Conservation (phyloP, 2,888 invertebrate species). For the Netelia inedita region DNA sequence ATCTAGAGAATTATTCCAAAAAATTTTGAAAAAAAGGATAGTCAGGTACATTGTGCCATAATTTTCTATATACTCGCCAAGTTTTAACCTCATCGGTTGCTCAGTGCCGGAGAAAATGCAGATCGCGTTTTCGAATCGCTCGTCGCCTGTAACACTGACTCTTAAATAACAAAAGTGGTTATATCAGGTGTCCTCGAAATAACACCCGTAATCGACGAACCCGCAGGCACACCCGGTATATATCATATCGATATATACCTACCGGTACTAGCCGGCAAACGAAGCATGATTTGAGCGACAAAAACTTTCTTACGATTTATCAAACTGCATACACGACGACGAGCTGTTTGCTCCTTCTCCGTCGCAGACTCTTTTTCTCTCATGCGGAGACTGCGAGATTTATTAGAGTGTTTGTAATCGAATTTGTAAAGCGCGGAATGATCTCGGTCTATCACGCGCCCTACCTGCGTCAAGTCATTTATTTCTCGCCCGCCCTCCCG, state of each 20-base stretch:
- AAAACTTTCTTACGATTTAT: constrained; percentile 61
- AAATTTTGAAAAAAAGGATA: too few species aligned
- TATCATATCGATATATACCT: neutral
- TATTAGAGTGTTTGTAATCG: constrained; percentile 60
- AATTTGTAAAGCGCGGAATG: constrained; percentile 65
- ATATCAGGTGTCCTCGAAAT: too few species aligned
- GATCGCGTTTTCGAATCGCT: too few species aligned
- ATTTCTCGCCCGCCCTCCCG: constrained; percentile 5
- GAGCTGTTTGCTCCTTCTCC: neutral
- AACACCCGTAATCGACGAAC: too few species aligned
- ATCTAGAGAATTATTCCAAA: too few species aligned
- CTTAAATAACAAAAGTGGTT: too few species aligned
- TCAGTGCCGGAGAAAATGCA: too few species aligned
- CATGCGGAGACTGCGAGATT: constrained; percentile 46
- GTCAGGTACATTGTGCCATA: too few species aligned
- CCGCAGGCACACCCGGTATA: neutral
- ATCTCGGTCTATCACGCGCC: constrained; percentile 52
- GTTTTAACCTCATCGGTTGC: too few species aligned
- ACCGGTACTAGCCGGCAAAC: constrained; percentile 18
- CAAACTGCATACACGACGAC: neutral
- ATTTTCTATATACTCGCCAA: too few species aligned
- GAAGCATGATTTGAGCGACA: constrained; percentile 54
- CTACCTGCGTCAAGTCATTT: constrained; percentile 48
- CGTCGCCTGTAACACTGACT: too few species aligned
- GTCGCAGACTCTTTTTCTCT: constrained; percentile 17